Percentiles rank a stretch among this genome's conserved stretches.
Conservation (phyloP, 2,797 vertebrate genomes). For the Furcifer pardalis region DNA sequence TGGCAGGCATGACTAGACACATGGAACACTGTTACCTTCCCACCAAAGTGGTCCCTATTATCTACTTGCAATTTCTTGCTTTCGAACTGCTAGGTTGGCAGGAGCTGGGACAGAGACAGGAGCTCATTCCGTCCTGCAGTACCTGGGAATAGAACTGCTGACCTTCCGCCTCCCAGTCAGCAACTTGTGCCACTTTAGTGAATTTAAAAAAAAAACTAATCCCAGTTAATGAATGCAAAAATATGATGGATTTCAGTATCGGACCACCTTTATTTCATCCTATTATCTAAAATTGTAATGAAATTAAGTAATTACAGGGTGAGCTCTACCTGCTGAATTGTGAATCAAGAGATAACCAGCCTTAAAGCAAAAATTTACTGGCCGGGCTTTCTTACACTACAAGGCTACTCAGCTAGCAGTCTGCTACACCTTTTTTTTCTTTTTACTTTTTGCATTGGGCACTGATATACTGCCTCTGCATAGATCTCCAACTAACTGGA, state of each 20-base stretch:
- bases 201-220: too few relatives aligned
- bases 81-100: too few relatives aligned
- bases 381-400: neutral
- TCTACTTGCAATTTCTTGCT: too few relatives aligned
- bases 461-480: slow-evolving; percentile 5
- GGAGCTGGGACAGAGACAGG: too few relatives aligned
- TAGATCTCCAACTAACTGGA: slow-evolving; percentile 11
- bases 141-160: too few relatives aligned
- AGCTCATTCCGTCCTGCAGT: too few relatives aligned
- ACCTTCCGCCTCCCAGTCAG: too few relatives aligned
- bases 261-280: slow-evolving; percentile 11
- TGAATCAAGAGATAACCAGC: neutral
- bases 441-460: slow-evolving; percentile 8
- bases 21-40: too few relatives aligned
- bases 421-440: neutral
- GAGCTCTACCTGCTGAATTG: slow-evolving; percentile 3
- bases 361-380: slow-evolving; percentile 5
- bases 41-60: too few relatives aligned
- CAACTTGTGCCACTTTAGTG: too few relatives aligned
- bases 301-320: slow-evolving; percentile 26
- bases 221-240: slow-evolving; percentile 30
- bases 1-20: too few relatives aligned
- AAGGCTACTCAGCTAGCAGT: neutral
- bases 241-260: slow-evolving; percentile 30
- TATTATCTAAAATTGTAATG: slow-evolving; percentile 10